A percentile compares a stretch with the other conserved stretches of the same genome.
These are phyloP conservation scores for Tragelaphus scriptus DNA, from an alignment of 2,113 vertebrate genomes.

Conservation along the genomic window DNA sequence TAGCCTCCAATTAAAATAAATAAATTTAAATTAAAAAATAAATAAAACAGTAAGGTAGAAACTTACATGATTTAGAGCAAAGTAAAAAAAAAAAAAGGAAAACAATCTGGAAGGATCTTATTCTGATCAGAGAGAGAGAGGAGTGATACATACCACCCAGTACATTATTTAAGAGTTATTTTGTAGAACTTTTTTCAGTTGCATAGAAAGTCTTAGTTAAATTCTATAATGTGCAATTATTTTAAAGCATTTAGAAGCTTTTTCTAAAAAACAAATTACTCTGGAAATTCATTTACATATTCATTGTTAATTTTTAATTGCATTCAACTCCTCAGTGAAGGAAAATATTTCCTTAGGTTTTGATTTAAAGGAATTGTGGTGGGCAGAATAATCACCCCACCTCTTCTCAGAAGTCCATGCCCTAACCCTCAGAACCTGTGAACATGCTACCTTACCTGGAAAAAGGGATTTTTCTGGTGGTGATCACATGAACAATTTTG, in stretches of 20 bases:
- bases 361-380: neutral
- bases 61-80: neutral
- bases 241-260: conserved; percentile 9
- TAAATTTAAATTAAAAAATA: too few species aligned
- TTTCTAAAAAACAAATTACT: conserved; percentile 7
- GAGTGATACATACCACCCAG: neutral
- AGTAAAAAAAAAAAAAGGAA: conserved; percentile 25
- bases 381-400: neutral
- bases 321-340: neutral
- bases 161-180: neutral
- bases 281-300: neutral
- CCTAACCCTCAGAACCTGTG: neutral
- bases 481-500: neutral
- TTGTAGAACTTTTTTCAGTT: neutral
- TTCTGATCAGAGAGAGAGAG: neutral
- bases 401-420: neutral
- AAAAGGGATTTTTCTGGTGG: neutral
- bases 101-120: neutral
- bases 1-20: too few species aligned
- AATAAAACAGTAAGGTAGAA: neutral
- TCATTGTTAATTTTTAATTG: neutral
- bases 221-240: neutral
- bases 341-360: neutral
- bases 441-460: neutral
- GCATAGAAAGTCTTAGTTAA: neutral